phyloP scores from a whole-genome alignment of 2,113 vertebrate species.

The Labeo rohita region DNA sequence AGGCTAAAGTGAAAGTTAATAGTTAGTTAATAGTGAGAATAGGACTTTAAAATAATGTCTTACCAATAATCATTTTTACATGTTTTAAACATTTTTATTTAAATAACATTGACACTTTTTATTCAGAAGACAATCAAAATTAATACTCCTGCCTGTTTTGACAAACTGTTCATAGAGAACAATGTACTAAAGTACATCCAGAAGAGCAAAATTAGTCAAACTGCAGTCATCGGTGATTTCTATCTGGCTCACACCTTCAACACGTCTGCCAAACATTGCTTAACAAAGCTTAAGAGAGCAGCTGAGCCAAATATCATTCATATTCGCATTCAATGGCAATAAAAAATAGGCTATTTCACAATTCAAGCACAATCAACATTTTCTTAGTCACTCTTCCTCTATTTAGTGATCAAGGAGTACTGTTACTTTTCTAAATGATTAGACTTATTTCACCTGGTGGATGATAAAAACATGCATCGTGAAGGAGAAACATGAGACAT shows the following conservation, averaged over 20 bases:
- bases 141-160: not conserved
- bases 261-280: constrained; percentile 1
- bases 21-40: too few species aligned
- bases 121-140: not conserved
- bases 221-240: not conserved
- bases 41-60: too few species aligned
- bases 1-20: too few species aligned
- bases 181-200: not conserved
- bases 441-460: not conserved
- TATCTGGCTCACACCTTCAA: constrained; percentile 28
- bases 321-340: constrained; percentile 1
- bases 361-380: not conserved
- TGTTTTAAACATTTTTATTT: not conserved
- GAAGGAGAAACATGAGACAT: not conserved
- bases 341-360: not conserved
- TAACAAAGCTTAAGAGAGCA: not conserved
- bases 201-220: not conserved
- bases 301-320: constrained; percentile 26
- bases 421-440: not conserved
- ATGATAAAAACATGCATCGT: not conserved
- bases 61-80: not conserved
- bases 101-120: not conserved
- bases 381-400: not conserved
- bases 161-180: not conserved
- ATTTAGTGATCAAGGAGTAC: not conserved